Evolutionary conservation across 2,113 vertebrate genomes (phyloP), one percentile per base, ranked within the genome.

Genomic region (Rana temporaria): DNA sequence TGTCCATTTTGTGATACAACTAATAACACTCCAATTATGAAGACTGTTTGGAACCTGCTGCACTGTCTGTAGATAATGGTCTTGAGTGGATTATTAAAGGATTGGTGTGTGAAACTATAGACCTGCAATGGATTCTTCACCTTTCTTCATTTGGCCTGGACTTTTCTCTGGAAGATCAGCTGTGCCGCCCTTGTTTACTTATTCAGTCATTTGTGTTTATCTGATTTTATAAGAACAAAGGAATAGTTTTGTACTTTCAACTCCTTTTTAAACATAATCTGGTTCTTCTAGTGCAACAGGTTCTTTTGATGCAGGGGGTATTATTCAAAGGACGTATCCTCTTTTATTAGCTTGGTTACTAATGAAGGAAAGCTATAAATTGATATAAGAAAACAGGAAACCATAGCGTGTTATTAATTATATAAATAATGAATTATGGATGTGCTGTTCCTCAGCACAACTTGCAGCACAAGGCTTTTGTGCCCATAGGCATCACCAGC

Each of bases 171-270:
- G 34, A 68, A 68, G 53, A 69, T 69, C 68, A 48, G 68, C 20
- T 16, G 22, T 24, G 70, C 22, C 48, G 56, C 70, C 42, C 8
- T 11, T 79, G 34, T 69, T 79, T 79, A 38, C 78, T 30, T 57
- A 60, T 57, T 30, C 22, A 68, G 78, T 26, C 1, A 79, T 79
- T 79, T 69, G 55, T 68, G 55, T 55, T 68, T 56, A 67, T 56
- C 52, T 79, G 53, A 79, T 68, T 79, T n/a, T 56, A 1, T 14
- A 11, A 82, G 79, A 82, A 82, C 79, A 82, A 82, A 82, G 68
- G 70, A n/a, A 71, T 55, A 55, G 70, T 72, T 65, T 74, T 38
- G 24, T 66, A 24, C 65, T 38, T 55, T 72, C 42, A 60, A 81
- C 56, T 64, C 59, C 34, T 72, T 63, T 81, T 48, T 48, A 8